phyloP scores from a whole-genome alignment of 2,797 vertebrate species.

The Phalanger gymnotis region DNA sequence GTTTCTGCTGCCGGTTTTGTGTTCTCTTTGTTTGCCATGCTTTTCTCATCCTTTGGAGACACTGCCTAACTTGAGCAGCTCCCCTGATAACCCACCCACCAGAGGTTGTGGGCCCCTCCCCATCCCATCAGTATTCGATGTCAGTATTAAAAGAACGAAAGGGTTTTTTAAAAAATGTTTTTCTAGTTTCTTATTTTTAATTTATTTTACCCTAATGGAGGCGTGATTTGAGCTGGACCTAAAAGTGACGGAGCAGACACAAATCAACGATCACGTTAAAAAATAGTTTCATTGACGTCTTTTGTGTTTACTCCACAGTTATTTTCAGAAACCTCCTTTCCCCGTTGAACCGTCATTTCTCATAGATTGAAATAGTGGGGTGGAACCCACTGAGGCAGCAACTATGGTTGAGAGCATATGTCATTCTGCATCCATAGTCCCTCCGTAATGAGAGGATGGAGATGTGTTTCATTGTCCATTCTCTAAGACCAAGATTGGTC shows the following conservation, averaged over 20 bases:
- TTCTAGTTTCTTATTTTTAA: conserved; percentile 24
- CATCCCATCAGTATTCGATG: neutral
- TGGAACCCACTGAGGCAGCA: neutral
- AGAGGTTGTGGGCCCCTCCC: conserved; percentile 38
- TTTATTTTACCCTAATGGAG: neutral
- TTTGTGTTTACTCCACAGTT: neutral
- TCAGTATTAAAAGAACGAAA: conserved; percentile 22
- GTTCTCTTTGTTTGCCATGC: conserved; percentile 38
- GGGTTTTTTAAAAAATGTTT: neutral
- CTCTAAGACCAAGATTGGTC: neutral
- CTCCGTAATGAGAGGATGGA: neutral
- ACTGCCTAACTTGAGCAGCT: conserved; percentile 46
- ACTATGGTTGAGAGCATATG: neutral
- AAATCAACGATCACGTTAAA: neutral
- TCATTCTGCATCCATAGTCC: neutral
- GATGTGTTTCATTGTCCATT: neutral
- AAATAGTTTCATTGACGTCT: neutral
- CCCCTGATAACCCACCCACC: conserved; percentile 3
- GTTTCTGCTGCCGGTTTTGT: conserved; percentile 1
- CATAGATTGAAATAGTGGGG: neutral
- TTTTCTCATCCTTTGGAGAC: conserved; percentile 58
- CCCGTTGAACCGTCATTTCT: neutral
- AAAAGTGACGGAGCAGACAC: neutral
- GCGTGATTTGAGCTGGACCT: neutral
- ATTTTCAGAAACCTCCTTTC: neutral